Conservation (phyloP, 2,797 vertebrate species). For the Sebastes cheni region DNA sequence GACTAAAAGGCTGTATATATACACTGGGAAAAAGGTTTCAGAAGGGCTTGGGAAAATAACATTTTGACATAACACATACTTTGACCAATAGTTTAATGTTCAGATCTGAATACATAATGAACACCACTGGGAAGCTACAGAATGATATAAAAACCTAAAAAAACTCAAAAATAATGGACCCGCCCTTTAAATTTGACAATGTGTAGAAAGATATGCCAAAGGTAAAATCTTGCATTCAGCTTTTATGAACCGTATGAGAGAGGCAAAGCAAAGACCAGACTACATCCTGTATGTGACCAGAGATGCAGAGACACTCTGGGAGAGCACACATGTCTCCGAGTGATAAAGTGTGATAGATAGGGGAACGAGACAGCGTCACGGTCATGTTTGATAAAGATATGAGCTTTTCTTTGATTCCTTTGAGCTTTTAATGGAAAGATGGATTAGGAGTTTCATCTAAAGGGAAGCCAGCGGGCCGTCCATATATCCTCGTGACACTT, state of each 20-base stretch:
- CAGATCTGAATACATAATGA: too few relatives aligned
- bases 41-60: too few relatives aligned
- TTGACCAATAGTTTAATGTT: too few relatives aligned
- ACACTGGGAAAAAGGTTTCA: too few relatives aligned
- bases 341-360: constrained; percentile 50
- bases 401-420: constrained; percentile 56
- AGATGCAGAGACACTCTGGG: constrained; percentile 17
- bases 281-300: background rate
- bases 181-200: background rate
- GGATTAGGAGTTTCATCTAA: constrained; percentile 58
- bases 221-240: background rate
- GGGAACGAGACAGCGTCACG: constrained; percentile 4
- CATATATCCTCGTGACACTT: constrained; percentile 71
- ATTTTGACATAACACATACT: too few relatives aligned
- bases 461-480: constrained; percentile 13
- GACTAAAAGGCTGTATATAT: too few relatives aligned
- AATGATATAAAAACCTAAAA: background rate
- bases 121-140: too few relatives aligned
- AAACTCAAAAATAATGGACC: too few relatives aligned
- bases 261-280: constrained; percentile 3
- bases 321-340: constrained; percentile 8
- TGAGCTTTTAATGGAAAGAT: constrained; percentile 62
- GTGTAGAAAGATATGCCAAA: background rate
- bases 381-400: constrained; percentile 50
- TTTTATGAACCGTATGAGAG: background rate